These are phyloP conservation scores for Poecilus cupreus DNA, from an alignment of 2,888 invertebrate genomes.

Conservation along the genomic window DNA sequence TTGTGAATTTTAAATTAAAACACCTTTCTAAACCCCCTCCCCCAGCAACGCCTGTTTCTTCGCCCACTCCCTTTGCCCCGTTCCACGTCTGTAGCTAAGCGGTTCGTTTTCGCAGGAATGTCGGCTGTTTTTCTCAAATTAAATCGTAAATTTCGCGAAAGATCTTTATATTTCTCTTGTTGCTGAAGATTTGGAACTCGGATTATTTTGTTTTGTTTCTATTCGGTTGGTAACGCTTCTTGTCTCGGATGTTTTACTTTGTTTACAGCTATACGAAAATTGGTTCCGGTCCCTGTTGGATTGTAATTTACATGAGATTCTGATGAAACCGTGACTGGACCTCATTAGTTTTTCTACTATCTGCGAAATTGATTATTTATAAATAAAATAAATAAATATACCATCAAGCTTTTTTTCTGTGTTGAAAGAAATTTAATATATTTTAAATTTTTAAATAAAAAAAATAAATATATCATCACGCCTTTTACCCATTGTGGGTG, in stretches of 20 bases:
- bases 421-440: no score
- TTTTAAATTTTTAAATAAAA: no score
- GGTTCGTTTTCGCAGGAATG: slow-evolving; percentile 51
- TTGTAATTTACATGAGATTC: not conserved
- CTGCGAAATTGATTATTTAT: no score
- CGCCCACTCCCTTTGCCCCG: no score
- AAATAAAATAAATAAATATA: no score
- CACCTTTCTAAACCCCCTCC: no score
- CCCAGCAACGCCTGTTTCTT: no score
- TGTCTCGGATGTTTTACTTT: slow-evolving; percentile 11
- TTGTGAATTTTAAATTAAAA: no score
- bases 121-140: slow-evolving; percentile 54
- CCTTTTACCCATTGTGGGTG: no score
- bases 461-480: no score
- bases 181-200: slow-evolving; percentile 15
- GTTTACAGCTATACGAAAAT: slow-evolving; percentile 14
- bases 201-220: slow-evolving; percentile 47
- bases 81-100: not conserved
- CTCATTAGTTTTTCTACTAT: not conserved
- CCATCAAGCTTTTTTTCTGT: no score
- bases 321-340: not conserved
- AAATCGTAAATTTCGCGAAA: slow-evolving; percentile 56
- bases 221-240: not conserved
- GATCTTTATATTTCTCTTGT: slow-evolving; percentile 50
- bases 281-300: slow-evolving; percentile 5